Evolutionary conservation across 2,888 invertebrate genomes (phyloP), one percentile per base, ranked within the genome.

Genomic region (Pollenia labialis): DNA sequence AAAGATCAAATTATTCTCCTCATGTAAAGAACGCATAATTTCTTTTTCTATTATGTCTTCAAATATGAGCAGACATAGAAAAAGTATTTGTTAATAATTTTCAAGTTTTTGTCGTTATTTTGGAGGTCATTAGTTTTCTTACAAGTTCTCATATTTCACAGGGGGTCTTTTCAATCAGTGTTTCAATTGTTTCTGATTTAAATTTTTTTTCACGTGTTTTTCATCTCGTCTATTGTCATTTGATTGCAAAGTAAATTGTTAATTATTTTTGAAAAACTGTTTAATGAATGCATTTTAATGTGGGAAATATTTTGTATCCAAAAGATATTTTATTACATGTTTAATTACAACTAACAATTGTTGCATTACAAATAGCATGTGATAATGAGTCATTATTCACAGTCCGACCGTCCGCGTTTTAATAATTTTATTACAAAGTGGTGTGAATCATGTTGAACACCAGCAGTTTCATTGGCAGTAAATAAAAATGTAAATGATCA

Each of bases 21-120:
- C 87, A 74, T 84, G 77, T 69, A 84, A 77, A 81, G 86, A 87
- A 84, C 87, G 48, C 81, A 87, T 84, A 84, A 68, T 71, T 87
- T 66, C 11, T 23, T 42, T 48, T 23, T 14, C 44, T 72, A 12
- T 79, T 75, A 50, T 44, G 66, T 50, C 12, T 56, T 44, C 8
- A 77, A 58, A n/a, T 50, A 14, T 18, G 40, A 16, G 6, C 64
- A 82, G 56, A 42, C 40, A 79, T 42, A 16, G 9, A 56, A 77
- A 81, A 66, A 58, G 32, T 23, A 64, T 12, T 46, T 40, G 32
- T 62, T 60, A 52, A 52, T 1, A 42, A 9, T 42, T 58, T 76
- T 72, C 40, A 71, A 71, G 56, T 76, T 52, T 32, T 32, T 32
- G 32, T 32, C 6, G 4, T 32, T 32, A 32, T 32, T 32, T 32